These are phyloP conservation scores for Palaemon carinicauda DNA, from an alignment of 1,140 invertebrate species.

Conservation along the genomic window DNA sequence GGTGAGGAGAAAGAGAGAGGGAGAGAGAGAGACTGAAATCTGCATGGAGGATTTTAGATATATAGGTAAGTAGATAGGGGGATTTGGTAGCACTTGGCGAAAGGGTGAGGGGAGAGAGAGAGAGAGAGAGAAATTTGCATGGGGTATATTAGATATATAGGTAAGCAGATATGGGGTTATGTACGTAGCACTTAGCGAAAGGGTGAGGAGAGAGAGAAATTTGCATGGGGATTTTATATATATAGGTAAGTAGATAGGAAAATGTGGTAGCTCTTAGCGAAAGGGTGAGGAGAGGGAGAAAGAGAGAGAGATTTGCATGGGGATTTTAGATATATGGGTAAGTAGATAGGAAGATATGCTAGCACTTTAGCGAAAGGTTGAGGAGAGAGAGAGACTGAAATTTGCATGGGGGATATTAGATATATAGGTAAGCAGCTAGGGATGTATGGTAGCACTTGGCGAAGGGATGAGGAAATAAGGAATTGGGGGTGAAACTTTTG, in stretches of 20 bases:
- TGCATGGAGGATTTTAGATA: too few relatives aligned
- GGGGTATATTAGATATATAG: background rate
- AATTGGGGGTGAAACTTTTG: too few relatives aligned
- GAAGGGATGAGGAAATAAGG: background rate
- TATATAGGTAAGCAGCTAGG: background rate
- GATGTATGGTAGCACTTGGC: background rate
- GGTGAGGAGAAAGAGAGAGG: too few relatives aligned
- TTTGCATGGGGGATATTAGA: background rate
- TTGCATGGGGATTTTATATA: too few relatives aligned
- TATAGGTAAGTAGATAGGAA: background rate
- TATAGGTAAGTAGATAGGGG: background rate
- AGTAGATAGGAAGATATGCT: background rate
- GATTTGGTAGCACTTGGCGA: background rate
- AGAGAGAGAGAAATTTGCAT: too few relatives aligned
- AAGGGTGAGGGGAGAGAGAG: background rate
- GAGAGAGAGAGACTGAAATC: too few relatives aligned
- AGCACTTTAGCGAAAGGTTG: too few relatives aligned
- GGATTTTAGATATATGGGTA: background rate
- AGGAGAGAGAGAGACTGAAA: too few relatives aligned
- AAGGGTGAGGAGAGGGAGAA: background rate
- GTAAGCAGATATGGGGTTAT: background rate
- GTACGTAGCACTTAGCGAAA: too few relatives aligned
- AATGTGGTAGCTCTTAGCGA: background rate
- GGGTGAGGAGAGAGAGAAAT: too few relatives aligned
- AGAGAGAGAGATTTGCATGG: background rate